Conservation (phyloP, 2,888 invertebrate genomes). For the Dasysyrphus tricinctus region DNA sequence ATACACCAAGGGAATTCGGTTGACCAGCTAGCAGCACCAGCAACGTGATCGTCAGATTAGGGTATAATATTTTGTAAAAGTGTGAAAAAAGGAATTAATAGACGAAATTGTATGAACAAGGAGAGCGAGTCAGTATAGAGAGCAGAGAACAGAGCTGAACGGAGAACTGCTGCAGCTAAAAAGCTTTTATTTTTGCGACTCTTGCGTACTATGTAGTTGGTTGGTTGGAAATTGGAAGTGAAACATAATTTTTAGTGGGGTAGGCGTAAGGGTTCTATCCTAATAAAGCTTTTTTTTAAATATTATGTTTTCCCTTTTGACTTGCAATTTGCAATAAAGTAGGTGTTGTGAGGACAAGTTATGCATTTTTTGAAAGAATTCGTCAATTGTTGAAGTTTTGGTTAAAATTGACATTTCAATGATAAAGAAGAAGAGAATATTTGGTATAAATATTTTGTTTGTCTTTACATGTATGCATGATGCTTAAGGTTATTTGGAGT, state of each 20-base stretch:
- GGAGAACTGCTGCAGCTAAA: slow-evolving; percentile 44
- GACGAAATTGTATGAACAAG: slow-evolving; percentile 28
- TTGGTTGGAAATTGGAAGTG: slow-evolving; percentile 36
- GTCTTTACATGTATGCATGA: not conserved
- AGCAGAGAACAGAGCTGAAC: not conserved
- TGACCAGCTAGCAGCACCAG: slow-evolving; percentile 60
- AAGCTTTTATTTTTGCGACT: slow-evolving; percentile 58
- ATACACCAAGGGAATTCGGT: slow-evolving; percentile 37
- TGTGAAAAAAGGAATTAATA: slow-evolving; percentile 46
- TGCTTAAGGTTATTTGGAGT: too few relatives aligned
- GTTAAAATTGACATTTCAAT: not conserved
- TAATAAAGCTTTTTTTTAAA: slow-evolving; percentile 51
- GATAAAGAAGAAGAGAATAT: not conserved
- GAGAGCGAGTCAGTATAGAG: slow-evolving; percentile 17
- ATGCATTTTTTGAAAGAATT: not conserved
- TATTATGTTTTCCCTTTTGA: not conserved
- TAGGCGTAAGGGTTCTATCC: slow-evolving; percentile 64
- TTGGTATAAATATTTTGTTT: not conserved
- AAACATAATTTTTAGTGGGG: slow-evolving; percentile 65
- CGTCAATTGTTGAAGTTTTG: not conserved
- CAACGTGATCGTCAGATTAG: slow-evolving; percentile 63
- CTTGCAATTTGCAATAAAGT: slow-evolving; percentile 6
- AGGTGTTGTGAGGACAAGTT: not conserved
- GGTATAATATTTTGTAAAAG: slow-evolving; percentile 47
- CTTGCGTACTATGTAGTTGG: slow-evolving; percentile 59